Evolutionary conservation across 2,888 invertebrate species (phyloP), one percentile per base, ranked within the genome.

Genomic region (Pemphredon lugubris): DNA sequence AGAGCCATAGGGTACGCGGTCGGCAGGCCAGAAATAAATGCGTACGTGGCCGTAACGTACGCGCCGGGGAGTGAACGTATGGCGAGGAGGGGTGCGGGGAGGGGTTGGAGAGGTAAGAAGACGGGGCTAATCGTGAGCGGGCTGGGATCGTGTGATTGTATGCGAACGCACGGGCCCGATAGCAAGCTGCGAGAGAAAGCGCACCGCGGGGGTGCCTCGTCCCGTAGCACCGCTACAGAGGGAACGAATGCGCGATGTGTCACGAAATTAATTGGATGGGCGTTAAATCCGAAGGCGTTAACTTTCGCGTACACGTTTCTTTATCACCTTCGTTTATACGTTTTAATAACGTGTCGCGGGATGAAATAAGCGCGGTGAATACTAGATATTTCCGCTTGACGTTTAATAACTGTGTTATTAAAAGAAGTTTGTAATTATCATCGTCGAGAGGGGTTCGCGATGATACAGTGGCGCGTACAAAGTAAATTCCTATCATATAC

Each of bases 251-350:
- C 59, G 55, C 66, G 64, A 61, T 65, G 69, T 67, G 79, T 79
- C 79, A 61, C 71, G 61, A 77, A 81, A 81, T 81, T 81, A 81
- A 81, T 82, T 80, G 80, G 81, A 75, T 58, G 71, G 64, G 42
- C 69, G 75, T 80, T 81, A 72, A 80, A 79, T 73, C 79, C 73
- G 66, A 69, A 73, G 73, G 75, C 73, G 70, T 57, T 77, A 73
- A 75, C 71, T 73, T 73, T 76, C 79, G 68, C 68, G 66, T 65
- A 59, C 58, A 54, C 53, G 64, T 63, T 80, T 64, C 68, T 78
- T 79, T 81, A 79, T 78, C 79, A 63, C 64, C 44, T 57, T 44
- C 66, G 69, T 70, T 76, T 57, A 77, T 79, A 73, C 60, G 53
- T 79, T 77, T 79, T 73, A 77, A 69, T 77, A 73, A 73, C 59